phyloP scores from a whole-genome alignment of 64 coral and sea anemone genomes.

The Actinia equina region DNA sequence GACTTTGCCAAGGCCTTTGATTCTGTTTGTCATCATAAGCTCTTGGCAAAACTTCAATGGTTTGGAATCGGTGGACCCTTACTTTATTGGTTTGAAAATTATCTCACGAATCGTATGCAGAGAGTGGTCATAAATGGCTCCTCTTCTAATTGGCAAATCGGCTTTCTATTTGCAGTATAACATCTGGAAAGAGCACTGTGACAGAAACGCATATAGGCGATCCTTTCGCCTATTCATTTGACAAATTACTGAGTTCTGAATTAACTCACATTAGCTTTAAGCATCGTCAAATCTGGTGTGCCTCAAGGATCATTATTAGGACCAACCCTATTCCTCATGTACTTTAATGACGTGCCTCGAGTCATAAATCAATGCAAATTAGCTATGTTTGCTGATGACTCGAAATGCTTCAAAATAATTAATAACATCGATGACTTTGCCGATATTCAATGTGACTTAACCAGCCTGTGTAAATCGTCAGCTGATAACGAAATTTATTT shows the following conservation, averaged over 20 bases:
- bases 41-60: slow-evolving; percentile 22
- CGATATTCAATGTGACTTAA: background rate
- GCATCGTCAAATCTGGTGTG: slow-evolving; percentile 35
- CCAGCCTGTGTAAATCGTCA: background rate
- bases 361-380: background rate
- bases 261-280: too few species aligned
- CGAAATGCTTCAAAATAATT: background rate
- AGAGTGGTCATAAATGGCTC: slow-evolving; percentile 29
- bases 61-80: slow-evolving; percentile 33
- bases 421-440: background rate
- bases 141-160: background rate
- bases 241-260: too few species aligned
- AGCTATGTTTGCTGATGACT: slow-evolving; percentile 28
- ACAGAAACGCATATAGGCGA: too few species aligned
- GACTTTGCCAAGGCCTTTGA: slow-evolving; percentile 37
- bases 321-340: slow-evolving; percentile 19
- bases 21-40: slow-evolving; percentile 4
- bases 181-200: too few species aligned
- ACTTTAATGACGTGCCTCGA: slow-evolving; percentile 12
- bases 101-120: slow-evolving; percentile 17
- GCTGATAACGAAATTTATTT: too few species aligned
- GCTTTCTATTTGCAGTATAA: too few species aligned
- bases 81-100: slow-evolving; percentile 9
- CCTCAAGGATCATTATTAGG: slow-evolving; percentile 30
- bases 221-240: too few species aligned